These are phyloP conservation scores for Thryonomys swinderianus DNA, from an alignment of 2,113 vertebrate species.

Conservation along the genomic window DNA sequence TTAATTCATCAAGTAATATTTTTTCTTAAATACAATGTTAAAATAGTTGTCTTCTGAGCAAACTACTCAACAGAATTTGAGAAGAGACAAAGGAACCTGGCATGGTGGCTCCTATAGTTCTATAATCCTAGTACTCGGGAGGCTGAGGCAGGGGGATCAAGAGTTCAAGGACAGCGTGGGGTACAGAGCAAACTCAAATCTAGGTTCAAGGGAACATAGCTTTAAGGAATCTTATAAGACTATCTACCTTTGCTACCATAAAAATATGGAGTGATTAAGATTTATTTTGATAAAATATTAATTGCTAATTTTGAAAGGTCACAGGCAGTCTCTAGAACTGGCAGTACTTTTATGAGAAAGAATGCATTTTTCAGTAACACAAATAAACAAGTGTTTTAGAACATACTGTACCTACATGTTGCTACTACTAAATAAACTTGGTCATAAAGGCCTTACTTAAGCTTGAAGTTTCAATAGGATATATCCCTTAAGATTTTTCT, in stretches of 20 bases:
- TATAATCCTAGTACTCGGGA: background rate
- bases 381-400: constrained; percentile 51
- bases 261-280: background rate
- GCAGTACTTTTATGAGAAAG: constrained; percentile 9
- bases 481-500: background rate
- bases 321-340: constrained; percentile 42
- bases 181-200: background rate
- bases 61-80: constrained; percentile 47
- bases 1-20: constrained; percentile 20
- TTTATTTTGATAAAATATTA: constrained; percentile 63
- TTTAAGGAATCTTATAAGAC: background rate
- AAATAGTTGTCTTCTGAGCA: constrained; percentile 49
- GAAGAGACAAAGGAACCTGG: constrained; percentile 22
- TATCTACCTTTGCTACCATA: background rate
- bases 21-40: constrained; percentile 2
- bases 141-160: background rate
- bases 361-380: background rate
- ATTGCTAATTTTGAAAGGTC: constrained; percentile 56
- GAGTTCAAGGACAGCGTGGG: background rate
- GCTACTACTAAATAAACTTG: constrained; percentile 46
- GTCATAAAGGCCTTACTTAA: constrained; percentile 46
- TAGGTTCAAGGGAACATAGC: background rate
- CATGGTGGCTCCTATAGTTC: background rate
- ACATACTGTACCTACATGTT: constrained; percentile 49
- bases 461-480: background rate